phyloP scores from a whole-genome alignment of 2,888 invertebrate genomes.

The Spicauda simplicius region DNA sequence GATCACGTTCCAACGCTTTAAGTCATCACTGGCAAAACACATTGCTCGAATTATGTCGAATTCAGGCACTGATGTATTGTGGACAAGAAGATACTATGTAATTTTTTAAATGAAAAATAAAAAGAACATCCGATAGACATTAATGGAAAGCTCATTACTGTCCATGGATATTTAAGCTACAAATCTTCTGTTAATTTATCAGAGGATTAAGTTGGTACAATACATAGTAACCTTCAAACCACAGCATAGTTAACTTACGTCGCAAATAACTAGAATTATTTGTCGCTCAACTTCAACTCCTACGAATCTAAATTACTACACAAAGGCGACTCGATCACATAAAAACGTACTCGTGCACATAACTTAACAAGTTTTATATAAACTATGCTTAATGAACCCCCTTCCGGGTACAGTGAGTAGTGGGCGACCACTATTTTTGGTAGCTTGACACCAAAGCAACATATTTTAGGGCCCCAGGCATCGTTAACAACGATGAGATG shows the following conservation, averaged over 20 bases:
- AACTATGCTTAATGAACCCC: conserved; percentile 25
- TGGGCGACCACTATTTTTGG: conserved; percentile 70
- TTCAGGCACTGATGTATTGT: too few species aligned
- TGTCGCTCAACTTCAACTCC: background rate
- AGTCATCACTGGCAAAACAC: too few species aligned
- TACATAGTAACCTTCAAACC: background rate
- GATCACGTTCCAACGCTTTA: too few species aligned
- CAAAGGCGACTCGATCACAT: conserved; percentile 3
- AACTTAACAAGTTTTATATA: conserved; percentile 26
- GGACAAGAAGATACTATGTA: too few species aligned
- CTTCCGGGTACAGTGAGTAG: conserved; percentile 60
- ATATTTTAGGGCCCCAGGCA: conserved; percentile 47
- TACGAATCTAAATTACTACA: background rate
- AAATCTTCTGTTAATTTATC: too few species aligned
- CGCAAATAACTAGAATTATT: background rate
- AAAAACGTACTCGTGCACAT: conserved; percentile 11
- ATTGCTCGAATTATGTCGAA: too few species aligned
- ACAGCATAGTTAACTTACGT: too few species aligned
- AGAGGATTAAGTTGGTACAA: too few species aligned
- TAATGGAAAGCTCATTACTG: too few species aligned
- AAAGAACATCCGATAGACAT: too few species aligned
- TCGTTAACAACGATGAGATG: conserved; percentile 28
- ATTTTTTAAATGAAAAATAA: too few species aligned
- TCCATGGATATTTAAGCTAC: too few species aligned
- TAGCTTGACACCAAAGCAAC: conserved; percentile 57